Conservation (phyloP, 2,888 invertebrate genomes). For the Capitulum mitella region DNA sequence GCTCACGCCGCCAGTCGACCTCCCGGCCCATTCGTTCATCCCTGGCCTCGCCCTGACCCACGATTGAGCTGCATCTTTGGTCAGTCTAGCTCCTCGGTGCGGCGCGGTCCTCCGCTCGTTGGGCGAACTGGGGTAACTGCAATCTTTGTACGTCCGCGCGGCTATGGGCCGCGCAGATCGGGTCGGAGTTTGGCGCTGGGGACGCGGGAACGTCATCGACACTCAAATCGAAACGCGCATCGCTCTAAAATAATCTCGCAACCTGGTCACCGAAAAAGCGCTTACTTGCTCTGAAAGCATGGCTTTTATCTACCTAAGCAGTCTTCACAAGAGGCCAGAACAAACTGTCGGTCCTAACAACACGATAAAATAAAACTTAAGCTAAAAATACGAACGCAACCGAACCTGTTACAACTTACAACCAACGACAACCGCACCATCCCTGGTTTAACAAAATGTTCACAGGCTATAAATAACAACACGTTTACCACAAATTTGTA, state of each 20-base stretch:
- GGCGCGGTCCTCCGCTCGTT: neutral
- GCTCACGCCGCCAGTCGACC: neutral
- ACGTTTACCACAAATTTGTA: slow-evolving; percentile 11
- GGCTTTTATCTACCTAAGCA: neutral
- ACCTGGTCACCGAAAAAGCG: neutral
- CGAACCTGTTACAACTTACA: slow-evolving; percentile 10
- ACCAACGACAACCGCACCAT: slow-evolving; percentile 11
- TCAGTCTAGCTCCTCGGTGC: neutral
- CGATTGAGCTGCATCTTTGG: neutral
- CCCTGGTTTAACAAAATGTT: slow-evolving; percentile 10
- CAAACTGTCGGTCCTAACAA: neutral
- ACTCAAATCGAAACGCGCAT: neutral
- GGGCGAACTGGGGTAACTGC: too few species aligned
- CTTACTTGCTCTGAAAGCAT: slow-evolving; percentile 1
- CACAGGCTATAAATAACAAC: slow-evolving; percentile 8
- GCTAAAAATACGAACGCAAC: slow-evolving; percentile 4
- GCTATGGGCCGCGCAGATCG: too few species aligned
- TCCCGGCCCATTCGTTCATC: neutral
- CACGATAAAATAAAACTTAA: slow-evolving; percentile 8
- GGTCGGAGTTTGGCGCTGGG: too few species aligned
- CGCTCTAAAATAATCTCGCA: slow-evolving; percentile 12
- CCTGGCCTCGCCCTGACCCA: neutral
- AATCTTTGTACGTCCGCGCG: too few species aligned
- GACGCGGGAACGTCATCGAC: too few species aligned
- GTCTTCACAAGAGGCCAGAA: neutral